Conservation (phyloP, 2,113 vertebrate species). For the Nothocercus nigrocapillus region DNA sequence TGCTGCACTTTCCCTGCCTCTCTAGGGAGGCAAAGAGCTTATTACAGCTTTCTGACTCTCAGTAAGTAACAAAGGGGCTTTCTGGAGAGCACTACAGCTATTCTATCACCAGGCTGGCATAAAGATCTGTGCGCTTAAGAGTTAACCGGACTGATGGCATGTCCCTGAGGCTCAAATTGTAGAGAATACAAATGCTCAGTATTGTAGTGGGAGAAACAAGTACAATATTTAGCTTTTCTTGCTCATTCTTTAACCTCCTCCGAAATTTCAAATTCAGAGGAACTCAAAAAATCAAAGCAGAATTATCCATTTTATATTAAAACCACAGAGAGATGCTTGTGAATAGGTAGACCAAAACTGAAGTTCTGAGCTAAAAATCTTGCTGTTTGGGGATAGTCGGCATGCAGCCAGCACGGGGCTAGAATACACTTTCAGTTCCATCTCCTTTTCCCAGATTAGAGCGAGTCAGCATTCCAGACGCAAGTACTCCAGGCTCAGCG, state of each 20-base stretch:
- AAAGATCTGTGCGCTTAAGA: background rate
- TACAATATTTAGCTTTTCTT: background rate
- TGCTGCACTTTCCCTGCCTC: background rate
- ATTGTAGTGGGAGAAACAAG: background rate
- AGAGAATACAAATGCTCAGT: background rate
- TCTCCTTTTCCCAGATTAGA: background rate
- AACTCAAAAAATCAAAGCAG: background rate
- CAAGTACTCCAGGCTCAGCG: background rate
- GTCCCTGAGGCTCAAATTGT: background rate
- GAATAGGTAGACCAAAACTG: background rate
- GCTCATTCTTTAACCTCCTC: conserved; percentile 20
- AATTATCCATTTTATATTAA: background rate
- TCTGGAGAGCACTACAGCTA: background rate
- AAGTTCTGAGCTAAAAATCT: background rate
- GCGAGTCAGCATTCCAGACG: background rate
- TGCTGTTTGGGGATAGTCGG: background rate
- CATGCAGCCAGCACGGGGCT: background rate
- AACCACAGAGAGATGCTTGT: background rate
- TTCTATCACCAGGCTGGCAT: background rate
- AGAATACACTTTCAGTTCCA: background rate
- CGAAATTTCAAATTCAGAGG: background rate
- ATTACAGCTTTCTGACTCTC: background rate
- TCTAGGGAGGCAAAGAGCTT: background rate
- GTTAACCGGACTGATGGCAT: background rate
- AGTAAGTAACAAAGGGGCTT: background rate